These are phyloP conservation scores for Plutomurus gul DNA, from an alignment of 1,140 invertebrate genomes.

Conservation along the genomic window DNA sequence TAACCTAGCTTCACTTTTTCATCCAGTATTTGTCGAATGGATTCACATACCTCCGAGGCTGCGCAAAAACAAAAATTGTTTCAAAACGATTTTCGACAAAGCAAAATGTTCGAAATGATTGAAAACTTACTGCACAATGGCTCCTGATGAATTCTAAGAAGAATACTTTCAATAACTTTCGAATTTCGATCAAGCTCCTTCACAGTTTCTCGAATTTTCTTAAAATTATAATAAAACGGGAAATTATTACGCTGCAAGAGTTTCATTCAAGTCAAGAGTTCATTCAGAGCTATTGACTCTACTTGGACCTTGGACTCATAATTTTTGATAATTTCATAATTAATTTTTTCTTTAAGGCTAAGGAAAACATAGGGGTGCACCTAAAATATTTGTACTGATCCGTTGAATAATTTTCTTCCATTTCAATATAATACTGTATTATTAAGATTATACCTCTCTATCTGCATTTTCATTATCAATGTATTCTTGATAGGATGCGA, in stretches of 20 bases:
- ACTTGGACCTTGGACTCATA: too few relatives aligned
- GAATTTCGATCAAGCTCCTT: conserved; percentile 71
- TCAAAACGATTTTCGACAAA: conserved; percentile 11
- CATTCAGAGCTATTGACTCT: too few relatives aligned
- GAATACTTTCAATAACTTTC: conserved; percentile 68
- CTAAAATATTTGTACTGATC: too few relatives aligned
- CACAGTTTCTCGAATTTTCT: conserved; percentile 71
- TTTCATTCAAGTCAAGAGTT: background rate
- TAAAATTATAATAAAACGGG: conserved; percentile 53
- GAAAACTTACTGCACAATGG: conserved; percentile 60
- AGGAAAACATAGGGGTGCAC: too few relatives aligned
- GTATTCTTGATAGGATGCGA: conserved; percentile 68
- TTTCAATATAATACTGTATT: background rate
- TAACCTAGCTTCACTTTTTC: conserved; percentile 64
- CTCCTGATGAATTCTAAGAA: conserved; percentile 75
- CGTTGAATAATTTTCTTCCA: background rate
- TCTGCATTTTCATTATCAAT: conserved; percentile 68
- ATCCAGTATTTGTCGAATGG: conserved; percentile 64
- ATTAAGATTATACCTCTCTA: conserved; percentile 62
- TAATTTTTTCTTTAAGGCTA: background rate
- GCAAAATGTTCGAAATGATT: background rate
- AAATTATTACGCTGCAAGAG: background rate
- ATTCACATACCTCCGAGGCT: conserved; percentile 64
- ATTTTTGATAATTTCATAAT: too few relatives aligned
- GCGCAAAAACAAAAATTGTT: conserved; percentile 56